Evolutionary conservation across 2,113 vertebrate species (phyloP), one percentile per base, ranked within the genome.

Genomic region (Sylvia atricapilla): DNA sequence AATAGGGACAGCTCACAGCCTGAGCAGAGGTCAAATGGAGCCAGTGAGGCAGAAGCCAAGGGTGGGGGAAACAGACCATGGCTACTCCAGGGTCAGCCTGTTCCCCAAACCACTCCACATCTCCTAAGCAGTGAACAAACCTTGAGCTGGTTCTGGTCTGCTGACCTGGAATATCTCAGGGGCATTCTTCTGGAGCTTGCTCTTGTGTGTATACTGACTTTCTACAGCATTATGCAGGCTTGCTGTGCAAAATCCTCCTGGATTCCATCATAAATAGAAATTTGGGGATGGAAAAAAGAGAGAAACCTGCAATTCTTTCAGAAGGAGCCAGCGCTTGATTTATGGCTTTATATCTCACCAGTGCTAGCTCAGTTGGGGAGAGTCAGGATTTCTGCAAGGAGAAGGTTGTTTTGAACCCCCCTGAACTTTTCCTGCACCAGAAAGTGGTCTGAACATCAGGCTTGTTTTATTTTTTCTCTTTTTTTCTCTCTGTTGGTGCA

Each of bases 271-370:
- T 41, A 84, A 81, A 78, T 72, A 68, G 64, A 95, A 95, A 84
- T 77, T 72, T 43, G 67, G 15, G 7, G 33, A 78, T 39, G 15
- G 2, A 1, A 7, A 69, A n/a, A 46, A 31, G 14, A 3, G 1
- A 6, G 31, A 37, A 49, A 31, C 9, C 10, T 28, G 7, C 43
- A 76, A 15, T 74, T 53, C 43, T 95, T 93, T 94, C 64, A 77
- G 93, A 93, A 90, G 16, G 35, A 94, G 43, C 15, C 85, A 70
- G n/a, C 33, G 18, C 23, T 41, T 95, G 92, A 93, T 96, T 96
- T 93, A 94, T 67, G 55, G 73, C 59, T 93, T 88, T 90, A 15
- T 64, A 11, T 75, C 66, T 43, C 64, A 62, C 39, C 70, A 86
- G 18, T 39, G 25, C 30, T 69, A 80, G 10, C 68, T 91, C 72